Conservation (phyloP, 2,797 vertebrate genomes). For the Pagetopsis macropterus region DNA sequence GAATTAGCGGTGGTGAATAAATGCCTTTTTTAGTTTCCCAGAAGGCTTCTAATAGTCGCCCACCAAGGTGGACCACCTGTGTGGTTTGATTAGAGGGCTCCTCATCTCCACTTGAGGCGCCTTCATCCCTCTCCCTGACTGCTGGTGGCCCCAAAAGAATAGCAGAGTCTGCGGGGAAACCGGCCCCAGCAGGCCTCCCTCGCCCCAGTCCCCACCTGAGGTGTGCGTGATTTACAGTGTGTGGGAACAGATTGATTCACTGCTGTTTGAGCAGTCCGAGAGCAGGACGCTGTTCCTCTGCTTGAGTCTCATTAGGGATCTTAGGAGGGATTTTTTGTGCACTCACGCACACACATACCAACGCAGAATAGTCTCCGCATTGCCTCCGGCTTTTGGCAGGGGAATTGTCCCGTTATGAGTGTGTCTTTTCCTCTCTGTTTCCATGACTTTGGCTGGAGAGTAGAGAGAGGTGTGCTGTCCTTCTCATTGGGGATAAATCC, state of each 20-base stretch:
- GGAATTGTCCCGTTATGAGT: slow-evolving; percentile 53
- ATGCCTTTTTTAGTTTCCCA: slow-evolving; percentile 38
- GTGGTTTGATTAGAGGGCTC: slow-evolving; percentile 72
- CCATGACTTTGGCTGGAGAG: slow-evolving; percentile 59
- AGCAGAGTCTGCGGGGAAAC: slow-evolving; percentile 59
- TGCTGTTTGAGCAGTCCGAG: slow-evolving; percentile 65
- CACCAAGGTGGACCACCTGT: slow-evolving; percentile 87
- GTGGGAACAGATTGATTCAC: slow-evolving; percentile 80
- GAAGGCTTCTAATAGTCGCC: slow-evolving; percentile 59
- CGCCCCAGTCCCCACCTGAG: slow-evolving; percentile 68
- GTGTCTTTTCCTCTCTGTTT: slow-evolving; percentile 62
- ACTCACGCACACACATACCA: slow-evolving; percentile 62
- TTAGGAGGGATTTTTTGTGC: slow-evolving; percentile 65
- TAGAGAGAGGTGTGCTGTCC: slow-evolving; percentile 70
- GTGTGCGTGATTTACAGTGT: slow-evolving; percentile 85
- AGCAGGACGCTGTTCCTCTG: slow-evolving; percentile 60
- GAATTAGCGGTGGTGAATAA: slow-evolving; percentile 24
- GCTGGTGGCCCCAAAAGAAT: slow-evolving; percentile 74
- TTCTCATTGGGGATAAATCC: slow-evolving; percentile 72
- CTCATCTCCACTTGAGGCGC: slow-evolving; percentile 66
- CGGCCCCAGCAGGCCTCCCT: slow-evolving; percentile 61
- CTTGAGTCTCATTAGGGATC: slow-evolving; percentile 76
- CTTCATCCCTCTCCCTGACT: slow-evolving; percentile 60
- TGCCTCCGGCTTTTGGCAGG: slow-evolving; percentile 63
- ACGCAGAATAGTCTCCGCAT: slow-evolving; percentile 48